A percentile compares a stretch with the other conserved stretches of the same genome.
phyloP scores from a whole-genome alignment of 2,113 vertebrate species.

The Pithys albifrons region DNA sequence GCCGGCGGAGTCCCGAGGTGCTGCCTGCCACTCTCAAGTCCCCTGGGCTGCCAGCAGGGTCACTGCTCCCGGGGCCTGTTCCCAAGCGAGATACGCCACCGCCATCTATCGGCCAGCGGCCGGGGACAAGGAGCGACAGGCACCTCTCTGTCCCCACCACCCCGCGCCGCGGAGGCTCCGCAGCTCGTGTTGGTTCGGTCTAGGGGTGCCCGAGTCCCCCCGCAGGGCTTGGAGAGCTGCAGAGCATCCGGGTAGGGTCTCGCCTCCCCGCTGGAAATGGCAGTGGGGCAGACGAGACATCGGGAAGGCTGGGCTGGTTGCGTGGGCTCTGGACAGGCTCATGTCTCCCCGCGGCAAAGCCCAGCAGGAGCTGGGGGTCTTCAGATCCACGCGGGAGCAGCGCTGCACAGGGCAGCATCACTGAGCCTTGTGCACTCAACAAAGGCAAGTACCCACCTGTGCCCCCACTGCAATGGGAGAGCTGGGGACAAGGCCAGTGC shows the following conservation, averaged over 20 bases:
- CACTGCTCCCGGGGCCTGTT: background rate
- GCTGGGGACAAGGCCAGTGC: background rate
- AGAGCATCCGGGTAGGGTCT: background rate
- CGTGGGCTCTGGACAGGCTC: background rate
- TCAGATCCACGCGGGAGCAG: background rate
- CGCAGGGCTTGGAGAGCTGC: background rate
- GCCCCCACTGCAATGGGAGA: background rate
- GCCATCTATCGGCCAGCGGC: constrained; percentile 49
- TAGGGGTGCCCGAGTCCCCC: background rate
- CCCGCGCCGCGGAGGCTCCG: background rate
- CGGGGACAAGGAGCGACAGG: background rate
- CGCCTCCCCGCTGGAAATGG: background rate
- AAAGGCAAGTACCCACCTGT: too few relatives aligned
- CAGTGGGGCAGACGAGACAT: background rate
- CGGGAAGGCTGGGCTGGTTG: background rate
- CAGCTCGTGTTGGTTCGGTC: background rate
- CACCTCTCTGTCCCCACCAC: background rate
- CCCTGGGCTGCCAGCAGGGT: background rate
- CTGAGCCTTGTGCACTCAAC: background rate
- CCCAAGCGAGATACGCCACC: constrained; percentile 34
- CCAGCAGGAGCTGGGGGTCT: background rate
- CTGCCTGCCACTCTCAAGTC: background rate
- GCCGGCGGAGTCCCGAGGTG: too few relatives aligned
- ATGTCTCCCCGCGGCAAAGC: background rate
- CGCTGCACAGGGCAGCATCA: background rate